Conservation (phyloP, 2,888 invertebrate genomes). For the Petrolisthes manimaculis region DNA sequence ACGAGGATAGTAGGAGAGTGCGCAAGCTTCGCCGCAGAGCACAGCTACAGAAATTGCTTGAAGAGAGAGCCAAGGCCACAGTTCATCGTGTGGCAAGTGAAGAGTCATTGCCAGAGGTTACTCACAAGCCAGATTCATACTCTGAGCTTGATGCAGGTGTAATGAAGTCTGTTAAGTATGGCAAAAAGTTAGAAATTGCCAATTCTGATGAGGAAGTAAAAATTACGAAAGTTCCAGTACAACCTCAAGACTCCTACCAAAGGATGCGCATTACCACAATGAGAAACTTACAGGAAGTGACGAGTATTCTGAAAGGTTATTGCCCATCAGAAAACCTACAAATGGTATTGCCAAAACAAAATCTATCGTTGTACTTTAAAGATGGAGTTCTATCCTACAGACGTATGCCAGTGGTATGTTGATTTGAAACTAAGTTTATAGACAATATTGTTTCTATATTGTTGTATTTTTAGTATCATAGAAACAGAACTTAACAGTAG, state of each 20-base stretch:
- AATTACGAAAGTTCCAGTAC: not conserved
- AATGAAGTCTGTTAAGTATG: not conserved
- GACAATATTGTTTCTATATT: too few species aligned
- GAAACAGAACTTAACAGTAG: too few species aligned
- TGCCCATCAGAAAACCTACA: conserved; percentile 44
- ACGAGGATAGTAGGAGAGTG: conserved; percentile 16
- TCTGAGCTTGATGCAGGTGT: not conserved
- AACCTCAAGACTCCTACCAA: conserved; percentile 1
- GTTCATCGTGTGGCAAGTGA: conserved; percentile 34
- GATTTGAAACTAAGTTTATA: too few species aligned
- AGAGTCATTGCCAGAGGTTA: conserved; percentile 28
- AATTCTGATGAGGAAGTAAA: conserved; percentile 4
- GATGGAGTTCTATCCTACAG: conserved; percentile 62
- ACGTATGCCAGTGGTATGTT: conserved; percentile 54
- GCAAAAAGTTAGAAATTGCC: not conserved
- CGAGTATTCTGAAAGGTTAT: conserved; percentile 37
- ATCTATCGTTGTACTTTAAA: conserved; percentile 60
- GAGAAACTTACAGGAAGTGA: conserved; percentile 31
- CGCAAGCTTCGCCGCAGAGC: conserved; percentile 41
- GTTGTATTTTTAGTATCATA: too few species aligned
- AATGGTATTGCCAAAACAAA: conserved; percentile 45
- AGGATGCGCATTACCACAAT: conserved; percentile 45
- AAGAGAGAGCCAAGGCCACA: conserved; percentile 15
- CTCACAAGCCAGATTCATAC: conserved; percentile 5
- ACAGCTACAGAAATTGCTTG: conserved; percentile 36